Conservation (phyloP, 1,140 invertebrate genomes). For the Glossosoma conforme region DNA sequence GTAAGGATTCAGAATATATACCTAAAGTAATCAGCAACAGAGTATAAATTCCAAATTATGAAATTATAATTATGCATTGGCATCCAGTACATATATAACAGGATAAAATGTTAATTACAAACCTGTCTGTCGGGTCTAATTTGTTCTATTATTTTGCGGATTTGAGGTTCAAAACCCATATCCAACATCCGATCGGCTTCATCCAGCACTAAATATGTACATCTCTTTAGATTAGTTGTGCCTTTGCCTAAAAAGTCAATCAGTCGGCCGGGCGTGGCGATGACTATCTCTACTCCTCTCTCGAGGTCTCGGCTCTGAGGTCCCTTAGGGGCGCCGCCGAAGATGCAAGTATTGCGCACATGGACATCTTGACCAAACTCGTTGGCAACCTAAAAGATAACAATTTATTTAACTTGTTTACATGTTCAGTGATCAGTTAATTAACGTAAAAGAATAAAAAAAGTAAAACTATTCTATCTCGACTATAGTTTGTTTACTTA, state of each 20-base stretch:
- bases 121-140: slow-evolving; percentile 82
- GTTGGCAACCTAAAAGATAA: slow-evolving; percentile 63
- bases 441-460: too few species aligned
- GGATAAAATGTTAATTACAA: too few species aligned
- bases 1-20: neutral
- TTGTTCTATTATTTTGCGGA: slow-evolving; percentile 88
- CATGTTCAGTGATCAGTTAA: too few species aligned
- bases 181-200: slow-evolving; percentile 95
- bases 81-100: neutral
- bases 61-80: neutral
- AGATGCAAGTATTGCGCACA: slow-evolving; percentile 80
- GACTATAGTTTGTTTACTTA: too few species aligned
- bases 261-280: slow-evolving; percentile 85
- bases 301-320: slow-evolving; percentile 76
- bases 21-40: neutral
- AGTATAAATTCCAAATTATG: neutral
- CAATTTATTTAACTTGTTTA: too few species aligned
- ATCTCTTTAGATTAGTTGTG: slow-evolving; percentile 79
- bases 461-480: too few species aligned
- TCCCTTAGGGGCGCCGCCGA: slow-evolving; percentile 85
- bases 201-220: slow-evolving; percentile 89
- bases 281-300: slow-evolving; percentile 74
- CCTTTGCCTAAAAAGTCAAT: slow-evolving; percentile 85
- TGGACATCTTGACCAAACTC: slow-evolving; percentile 75
- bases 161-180: slow-evolving; percentile 96